Percentiles rank a stretch among this genome's conserved stretches.
Conservation (phyloP, 2,797 vertebrate genomes). For the Fistularia commersonii region DNA sequence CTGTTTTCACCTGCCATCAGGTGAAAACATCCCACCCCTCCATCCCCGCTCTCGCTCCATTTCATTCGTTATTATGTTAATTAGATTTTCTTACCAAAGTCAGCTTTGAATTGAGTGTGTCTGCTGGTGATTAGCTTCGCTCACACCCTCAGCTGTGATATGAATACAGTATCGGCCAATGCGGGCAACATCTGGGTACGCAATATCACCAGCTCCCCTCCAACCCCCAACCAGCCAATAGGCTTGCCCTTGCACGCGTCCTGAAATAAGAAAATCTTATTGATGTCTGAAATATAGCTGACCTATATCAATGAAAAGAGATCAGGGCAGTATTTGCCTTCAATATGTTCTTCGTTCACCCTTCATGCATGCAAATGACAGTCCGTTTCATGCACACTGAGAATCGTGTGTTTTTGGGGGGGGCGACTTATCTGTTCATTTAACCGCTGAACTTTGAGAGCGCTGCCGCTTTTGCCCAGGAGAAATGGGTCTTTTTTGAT, state of each 20-base stretch:
- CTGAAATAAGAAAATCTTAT: slow-evolving; percentile 53
- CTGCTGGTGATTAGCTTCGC: slow-evolving; percentile 53
- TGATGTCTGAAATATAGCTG: slow-evolving; percentile 58
- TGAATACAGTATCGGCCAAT: slow-evolving; percentile 36
- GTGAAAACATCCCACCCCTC: slow-evolving; percentile 50
- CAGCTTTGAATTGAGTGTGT: slow-evolving; percentile 45
- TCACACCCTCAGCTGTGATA: slow-evolving; percentile 29
- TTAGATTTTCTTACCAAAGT: slow-evolving; percentile 47
- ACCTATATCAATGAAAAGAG: slow-evolving; percentile 40
- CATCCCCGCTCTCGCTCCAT: slow-evolving; percentile 31
- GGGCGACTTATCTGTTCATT: slow-evolving; percentile 43
- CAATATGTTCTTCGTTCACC: slow-evolving; percentile 44
- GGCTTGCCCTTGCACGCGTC: slow-evolving; percentile 40
- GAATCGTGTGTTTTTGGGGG: not conserved
- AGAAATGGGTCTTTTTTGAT: too few species aligned
- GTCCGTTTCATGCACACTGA: slow-evolving; percentile 36
- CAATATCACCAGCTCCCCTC: slow-evolving; percentile 3
- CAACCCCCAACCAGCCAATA: too few species aligned
- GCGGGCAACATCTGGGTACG: not conserved
- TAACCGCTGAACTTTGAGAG: slow-evolving; percentile 55
- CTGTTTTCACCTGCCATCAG: slow-evolving; percentile 24
- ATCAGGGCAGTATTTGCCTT: slow-evolving; percentile 33
- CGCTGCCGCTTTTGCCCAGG: slow-evolving; percentile 29
- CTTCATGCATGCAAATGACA: slow-evolving; percentile 55
- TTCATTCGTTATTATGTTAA: slow-evolving; percentile 60